phyloP scores from a whole-genome alignment of 2,888 invertebrate genomes.

The Drepana falcataria region DNA sequence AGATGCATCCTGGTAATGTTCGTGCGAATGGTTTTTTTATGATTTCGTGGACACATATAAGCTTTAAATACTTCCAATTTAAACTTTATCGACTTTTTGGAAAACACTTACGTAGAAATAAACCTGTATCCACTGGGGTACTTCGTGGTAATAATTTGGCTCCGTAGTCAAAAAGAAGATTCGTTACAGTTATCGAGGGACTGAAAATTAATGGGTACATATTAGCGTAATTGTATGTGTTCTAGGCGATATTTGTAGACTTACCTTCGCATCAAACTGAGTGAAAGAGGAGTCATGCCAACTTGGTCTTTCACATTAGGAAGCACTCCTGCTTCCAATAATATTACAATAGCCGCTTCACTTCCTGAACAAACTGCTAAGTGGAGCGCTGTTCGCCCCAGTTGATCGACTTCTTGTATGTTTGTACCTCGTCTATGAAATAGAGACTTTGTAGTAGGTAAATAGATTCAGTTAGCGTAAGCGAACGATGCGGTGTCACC shows the following conservation, averaged over 20 bases:
- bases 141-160: conserved; percentile 43
- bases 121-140: conserved; percentile 49
- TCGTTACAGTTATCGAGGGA: conserved; percentile 45
- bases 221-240: too few relatives aligned
- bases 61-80: too few relatives aligned
- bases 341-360: conserved; percentile 29
- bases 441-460: background rate
- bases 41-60: too few relatives aligned
- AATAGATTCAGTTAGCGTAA: too few relatives aligned
- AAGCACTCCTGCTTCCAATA: conserved; percentile 48
- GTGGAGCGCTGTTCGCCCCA: conserved; percentile 61
- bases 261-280: conserved; percentile 62
- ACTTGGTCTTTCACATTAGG: conserved; percentile 56
- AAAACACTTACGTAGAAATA: conserved; percentile 54
- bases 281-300: conserved; percentile 66
- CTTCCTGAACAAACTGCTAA: conserved; percentile 52
- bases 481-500: too few relatives aligned
- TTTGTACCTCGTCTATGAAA: conserved; percentile 32
- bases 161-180: conserved; percentile 55
- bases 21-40: too few relatives aligned
- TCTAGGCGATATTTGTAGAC: background rate
- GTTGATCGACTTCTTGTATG: conserved; percentile 47
- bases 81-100: too few relatives aligned
- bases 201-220: conserved; percentile 26
- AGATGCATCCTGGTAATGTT: too few relatives aligned